phyloP scores from a whole-genome alignment of 2,113 vertebrate species.

The Hystrix brachyura region DNA sequence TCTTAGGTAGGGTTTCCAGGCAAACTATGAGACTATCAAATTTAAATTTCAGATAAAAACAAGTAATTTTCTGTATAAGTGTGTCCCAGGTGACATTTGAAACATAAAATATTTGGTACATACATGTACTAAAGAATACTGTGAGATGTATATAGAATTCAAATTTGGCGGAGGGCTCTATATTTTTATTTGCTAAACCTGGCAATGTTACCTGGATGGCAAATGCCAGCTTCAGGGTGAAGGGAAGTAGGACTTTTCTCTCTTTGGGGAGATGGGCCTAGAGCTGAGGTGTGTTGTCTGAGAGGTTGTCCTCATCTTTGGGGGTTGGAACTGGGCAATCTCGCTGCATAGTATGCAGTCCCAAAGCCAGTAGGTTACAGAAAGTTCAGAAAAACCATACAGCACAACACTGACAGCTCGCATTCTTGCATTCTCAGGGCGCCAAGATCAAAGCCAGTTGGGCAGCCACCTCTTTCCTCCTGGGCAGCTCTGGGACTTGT shows the following conservation, averaged over 20 bases:
- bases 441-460: background rate
- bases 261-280: background rate
- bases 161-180: background rate
- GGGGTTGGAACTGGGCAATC: background rate
- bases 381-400: background rate
- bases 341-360: background rate
- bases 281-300: background rate
- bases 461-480: background rate
- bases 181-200: constrained; percentile 23
- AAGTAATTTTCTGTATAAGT: background rate
- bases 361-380: constrained; percentile 1
- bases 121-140: background rate
- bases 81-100: background rate
- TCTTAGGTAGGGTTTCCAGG: background rate
- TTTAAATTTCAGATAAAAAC: constrained; percentile 21
- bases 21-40: background rate
- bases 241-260: background rate
- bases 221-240: background rate
- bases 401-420: background rate
- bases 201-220: background rate
- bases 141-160: background rate
- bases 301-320: background rate
- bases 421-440: background rate
- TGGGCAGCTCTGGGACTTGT: background rate
- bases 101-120: background rate